Evolutionary conservation across 1,140 invertebrate genomes (phyloP), one percentile per base, ranked within the genome.

Genomic region (Pogonognathellus flavescens): DNA sequence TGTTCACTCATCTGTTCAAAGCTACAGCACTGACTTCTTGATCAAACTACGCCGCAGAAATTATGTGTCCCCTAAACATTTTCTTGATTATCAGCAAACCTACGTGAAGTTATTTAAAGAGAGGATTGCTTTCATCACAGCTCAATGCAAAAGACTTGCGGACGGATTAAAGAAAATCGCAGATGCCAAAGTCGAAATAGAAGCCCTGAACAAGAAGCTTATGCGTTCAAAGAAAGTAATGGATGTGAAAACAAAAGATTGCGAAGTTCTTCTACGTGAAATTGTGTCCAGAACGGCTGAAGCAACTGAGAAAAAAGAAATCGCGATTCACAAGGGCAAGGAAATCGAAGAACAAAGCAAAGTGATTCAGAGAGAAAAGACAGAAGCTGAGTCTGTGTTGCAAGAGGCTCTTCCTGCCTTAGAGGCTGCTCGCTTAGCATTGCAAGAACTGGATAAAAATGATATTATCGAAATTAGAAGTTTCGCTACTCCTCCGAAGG

Each of bases 391-490:
- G 90, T 93, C 93, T 89, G 94, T 93, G 6, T 90, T 98, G 52
- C 93, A 93, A 2, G 94, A 94, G 70, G 96, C 96, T 0, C 90
- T 97, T 89, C 96, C 96, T 0, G 95, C 94, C 0, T 90, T 98
- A 0, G 94, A 96, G 88, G 93, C 93, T n/a, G 96, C 96, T 1
- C 92, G 94, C 89, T 86, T 93, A 3, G 96, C 96, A 0, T 91
- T 98, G 0, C 92, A 93, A 9, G 94, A 96, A 86, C 91, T 98
- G 10, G 95, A 97, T 60, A 97, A 97, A 91, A 92, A 93, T 0
- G 96, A 97, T 89, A 97, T 98, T 85, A 96, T 96, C 50, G 96
- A 98, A 92, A 97, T 98, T 88, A 92, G 93, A 93, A 96, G 95
- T 0, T 97, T 97, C 90, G 94, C 95, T 50, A 97, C 96, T n/a